A percentile compares a stretch with the other conserved stretches of the same genome.
phyloP scores from a whole-genome alignment of 1,140 invertebrate species.

The Spodoptera frugiperda region DNA sequence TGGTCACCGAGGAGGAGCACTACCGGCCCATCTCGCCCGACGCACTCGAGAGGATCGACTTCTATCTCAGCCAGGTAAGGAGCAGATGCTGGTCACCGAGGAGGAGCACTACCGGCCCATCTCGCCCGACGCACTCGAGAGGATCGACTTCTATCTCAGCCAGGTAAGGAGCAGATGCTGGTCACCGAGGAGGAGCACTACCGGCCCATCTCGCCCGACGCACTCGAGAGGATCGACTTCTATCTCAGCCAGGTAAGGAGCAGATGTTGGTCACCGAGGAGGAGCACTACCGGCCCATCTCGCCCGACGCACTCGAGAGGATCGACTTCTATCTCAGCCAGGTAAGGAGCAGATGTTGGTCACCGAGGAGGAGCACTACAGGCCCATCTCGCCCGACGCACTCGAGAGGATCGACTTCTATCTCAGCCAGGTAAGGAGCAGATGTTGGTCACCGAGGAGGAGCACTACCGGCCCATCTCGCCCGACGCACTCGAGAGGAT shows the following conservation, averaged over 20 bases:
- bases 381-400: constrained; percentile 67
- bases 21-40: constrained; percentile 68
- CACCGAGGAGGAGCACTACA: no score
- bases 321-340: constrained; percentile 75
- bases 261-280: no score
- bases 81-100: no score
- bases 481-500: constrained; percentile 73
- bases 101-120: constrained; percentile 72
- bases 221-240: constrained; percentile 73
- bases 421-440: constrained; percentile 67
- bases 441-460: no score
- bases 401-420: constrained; percentile 76
- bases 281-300: constrained; percentile 70
- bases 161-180: no score
- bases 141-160: constrained; percentile 75
- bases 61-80: constrained; percentile 71
- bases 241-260: constrained; percentile 71
- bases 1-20: no score
- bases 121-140: constrained; percentile 67
- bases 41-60: constrained; percentile 73
- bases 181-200: no score
- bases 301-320: constrained; percentile 69
- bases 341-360: no score
- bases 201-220: constrained; percentile 65
- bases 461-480: constrained; percentile 68